A percentile compares a stretch with the other conserved stretches of the same genome.
phyloP scores from a whole-genome alignment of 2,797 vertebrate genomes.

The Pogonophryne albipinna region DNA sequence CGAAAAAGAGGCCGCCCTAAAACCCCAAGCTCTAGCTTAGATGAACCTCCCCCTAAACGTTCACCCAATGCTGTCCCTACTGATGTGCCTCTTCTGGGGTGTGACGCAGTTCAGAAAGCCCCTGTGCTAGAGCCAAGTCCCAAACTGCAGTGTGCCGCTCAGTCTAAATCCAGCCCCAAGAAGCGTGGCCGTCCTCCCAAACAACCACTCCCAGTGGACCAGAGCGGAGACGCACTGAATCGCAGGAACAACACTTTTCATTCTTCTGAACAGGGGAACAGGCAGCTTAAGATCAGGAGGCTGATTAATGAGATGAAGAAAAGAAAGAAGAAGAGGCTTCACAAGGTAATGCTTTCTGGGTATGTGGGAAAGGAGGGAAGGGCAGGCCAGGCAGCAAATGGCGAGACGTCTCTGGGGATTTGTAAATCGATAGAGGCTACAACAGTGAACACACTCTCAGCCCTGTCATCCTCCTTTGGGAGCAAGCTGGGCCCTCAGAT shows the following conservation, averaged over 20 bases:
- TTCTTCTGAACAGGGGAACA: slow-evolving; percentile 85
- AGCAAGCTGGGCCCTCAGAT: slow-evolving; percentile 96
- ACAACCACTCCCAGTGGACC: slow-evolving; percentile 54
- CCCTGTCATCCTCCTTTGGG: slow-evolving; percentile 94
- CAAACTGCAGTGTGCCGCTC: slow-evolving; percentile 45
- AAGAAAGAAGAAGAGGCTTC: slow-evolving; percentile 94
- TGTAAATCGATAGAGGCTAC: slow-evolving; percentile 71
- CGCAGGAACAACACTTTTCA: slow-evolving; percentile 61
- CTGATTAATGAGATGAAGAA: slow-evolving; percentile 98
- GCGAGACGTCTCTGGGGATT: slow-evolving; percentile 60
- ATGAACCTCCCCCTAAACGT: slow-evolving; percentile 85
- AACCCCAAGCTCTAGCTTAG: slow-evolving; percentile 86
- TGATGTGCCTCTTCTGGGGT: slow-evolving; percentile 70
- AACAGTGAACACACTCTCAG: slow-evolving; percentile 86
- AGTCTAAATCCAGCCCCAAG: slow-evolving; percentile 86
- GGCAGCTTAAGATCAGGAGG: slow-evolving; percentile 94
- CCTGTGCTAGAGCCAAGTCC: slow-evolving; percentile 87
- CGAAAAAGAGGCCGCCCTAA: slow-evolving; percentile 92
- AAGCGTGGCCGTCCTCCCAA: slow-evolving; percentile 91
- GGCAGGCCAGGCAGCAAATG: slow-evolving; percentile 55
- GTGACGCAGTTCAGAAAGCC: slow-evolving; percentile 81
- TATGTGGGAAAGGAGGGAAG: slow-evolving; percentile 70
- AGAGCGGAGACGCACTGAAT: slow-evolving; percentile 70
- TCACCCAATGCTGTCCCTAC: slow-evolving; percentile 82
- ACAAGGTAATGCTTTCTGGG: slow-evolving; percentile 90